Evolutionary conservation across 35 echinoderm and acorn worm genomes (phyloP), one percentile per base, ranked within the genome.

Genomic region (Hemicentrotus pulcherrimus): DNA sequence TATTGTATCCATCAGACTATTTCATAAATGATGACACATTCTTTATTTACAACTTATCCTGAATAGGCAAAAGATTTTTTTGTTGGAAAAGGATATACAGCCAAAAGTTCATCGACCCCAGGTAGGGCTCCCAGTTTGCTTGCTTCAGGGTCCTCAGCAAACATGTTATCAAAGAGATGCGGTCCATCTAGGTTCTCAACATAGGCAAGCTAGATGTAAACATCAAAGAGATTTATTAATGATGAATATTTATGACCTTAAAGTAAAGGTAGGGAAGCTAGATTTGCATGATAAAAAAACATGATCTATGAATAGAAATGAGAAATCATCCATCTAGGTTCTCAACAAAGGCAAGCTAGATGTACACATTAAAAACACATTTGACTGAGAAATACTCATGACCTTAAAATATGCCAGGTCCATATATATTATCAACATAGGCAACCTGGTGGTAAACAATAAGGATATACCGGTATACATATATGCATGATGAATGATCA

Each of bases 141-240:
- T 46, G 98, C 98, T 87, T 99, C 98, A n/a, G 97, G 97, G 55
- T 99, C 98, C 32, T 99, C 98, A 28, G 95, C 90, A 94, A 99
- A 99, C 92, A 99, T 97, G 94, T 95, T 99, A 6, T 99, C 98
- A 99, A 99, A 99, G 31, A 99, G 96, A 96, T 99, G 96, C 5
- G 98, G 98, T 46, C 98, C 98, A 96, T 99, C 94, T 31, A 99
- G 94, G 86, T 99, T 99, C 94, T 99, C 98, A 85, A 99, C 96
- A 95, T 99, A 99, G 28, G 98, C 98, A 95, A 86, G 97, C 98
- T 99, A 95, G 12, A 78, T 55, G 50, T 18, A 32, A 94, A 78
- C 33, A 94, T 24, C 28, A 96, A 78, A 96, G 28, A 31, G 32
- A 86, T 86, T 18, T 2, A 47, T n/a, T 65, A 31, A 65, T 41